phyloP scores from a whole-genome alignment of 1,140 invertebrate species.

The Helicoverpa armigera region DNA sequence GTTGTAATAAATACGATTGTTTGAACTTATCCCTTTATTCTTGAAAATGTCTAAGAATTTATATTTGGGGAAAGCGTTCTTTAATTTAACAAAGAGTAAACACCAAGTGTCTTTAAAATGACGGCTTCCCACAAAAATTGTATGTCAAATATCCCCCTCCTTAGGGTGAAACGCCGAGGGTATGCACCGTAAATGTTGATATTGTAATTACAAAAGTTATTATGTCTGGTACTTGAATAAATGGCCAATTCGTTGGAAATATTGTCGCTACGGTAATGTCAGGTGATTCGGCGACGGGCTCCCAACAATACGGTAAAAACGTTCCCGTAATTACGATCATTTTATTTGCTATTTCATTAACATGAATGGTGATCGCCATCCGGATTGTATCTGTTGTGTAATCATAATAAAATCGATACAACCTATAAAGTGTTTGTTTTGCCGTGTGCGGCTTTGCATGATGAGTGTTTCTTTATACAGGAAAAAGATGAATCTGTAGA shows the following conservation, averaged over 20 bases:
- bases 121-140: background rate
- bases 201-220: conserved; percentile 79
- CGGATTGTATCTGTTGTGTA: conserved; percentile 69
- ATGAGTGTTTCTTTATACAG: conserved; percentile 1
- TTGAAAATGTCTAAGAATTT: too few relatives aligned
- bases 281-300: conserved; percentile 79
- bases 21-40: too few relatives aligned
- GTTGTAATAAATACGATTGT: too few relatives aligned
- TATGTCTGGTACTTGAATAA: conserved; percentile 73
- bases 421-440: conserved; percentile 56
- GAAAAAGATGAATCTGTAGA: too few relatives aligned
- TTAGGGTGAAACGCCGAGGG: conserved; percentile 5
- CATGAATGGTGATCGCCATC: conserved; percentile 73
- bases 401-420: conserved; percentile 59
- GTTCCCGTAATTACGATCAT: conserved; percentile 82
- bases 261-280: conserved; percentile 81
- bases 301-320: conserved; percentile 83
- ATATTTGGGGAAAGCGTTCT: too few relatives aligned
- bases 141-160: background rate
- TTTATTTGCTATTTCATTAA: conserved; percentile 83
- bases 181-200: conserved; percentile 51
- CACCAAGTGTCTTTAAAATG: too few relatives aligned
- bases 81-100: too few relatives aligned
- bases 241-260: conserved; percentile 81
- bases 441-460: background rate